phyloP scores from a whole-genome alignment of 2,888 invertebrate species.

The Microctonus hyperodae region DNA sequence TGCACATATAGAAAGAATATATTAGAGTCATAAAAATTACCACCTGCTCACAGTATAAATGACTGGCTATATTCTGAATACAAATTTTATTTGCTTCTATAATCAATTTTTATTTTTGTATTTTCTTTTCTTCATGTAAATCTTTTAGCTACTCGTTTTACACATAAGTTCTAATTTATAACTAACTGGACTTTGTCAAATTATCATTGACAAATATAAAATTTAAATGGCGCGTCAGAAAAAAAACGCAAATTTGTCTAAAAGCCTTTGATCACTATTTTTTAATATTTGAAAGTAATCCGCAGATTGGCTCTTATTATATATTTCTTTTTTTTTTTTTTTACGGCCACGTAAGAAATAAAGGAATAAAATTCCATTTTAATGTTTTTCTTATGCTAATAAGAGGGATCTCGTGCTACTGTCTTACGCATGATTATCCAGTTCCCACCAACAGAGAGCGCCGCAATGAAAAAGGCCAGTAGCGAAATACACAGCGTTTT shows the following conservation, averaged over 20 bases:
- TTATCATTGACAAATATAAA: neutral
- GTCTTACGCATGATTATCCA: slow-evolving; percentile 22
- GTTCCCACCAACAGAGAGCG: slow-evolving; percentile 1
- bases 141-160: slow-evolving; percentile 21
- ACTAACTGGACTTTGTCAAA: too few species aligned
- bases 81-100: slow-evolving; percentile 11
- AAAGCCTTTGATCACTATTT: neutral
- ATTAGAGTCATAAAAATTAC: slow-evolving; percentile 1
- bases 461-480: slow-evolving; percentile 10
- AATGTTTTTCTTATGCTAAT: slow-evolving; percentile 2
- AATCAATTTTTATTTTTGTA: neutral
- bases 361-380: neutral
- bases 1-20: neutral
- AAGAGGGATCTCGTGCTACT: slow-evolving; percentile 15
- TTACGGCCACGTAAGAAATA: neutral
- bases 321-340: too few species aligned
- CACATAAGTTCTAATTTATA: neutral
- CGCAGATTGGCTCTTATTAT: neutral
- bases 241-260: too few species aligned
- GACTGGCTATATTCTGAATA: neutral
- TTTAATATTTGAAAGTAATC: neutral
- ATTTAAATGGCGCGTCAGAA: neutral
- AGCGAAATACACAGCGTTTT: slow-evolving; percentile 13
- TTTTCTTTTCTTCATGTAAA: neutral
- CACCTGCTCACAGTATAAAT: neutral